These are phyloP conservation scores for Clinocottus analis DNA, from an alignment of 2,113 vertebrate genomes.

Conservation along the genomic window DNA sequence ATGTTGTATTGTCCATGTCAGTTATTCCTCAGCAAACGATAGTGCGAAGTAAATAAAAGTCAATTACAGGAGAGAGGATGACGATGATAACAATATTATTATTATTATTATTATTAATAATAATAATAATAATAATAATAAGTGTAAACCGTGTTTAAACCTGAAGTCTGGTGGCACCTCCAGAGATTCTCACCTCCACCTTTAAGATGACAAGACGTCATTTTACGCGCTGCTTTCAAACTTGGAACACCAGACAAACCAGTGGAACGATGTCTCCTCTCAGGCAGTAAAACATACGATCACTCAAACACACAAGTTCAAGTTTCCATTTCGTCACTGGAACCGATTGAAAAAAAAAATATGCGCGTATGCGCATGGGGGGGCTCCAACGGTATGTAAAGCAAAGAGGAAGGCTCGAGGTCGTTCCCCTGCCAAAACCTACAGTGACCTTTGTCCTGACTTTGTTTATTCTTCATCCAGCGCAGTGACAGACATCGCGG, in stretches of 20 bases:
- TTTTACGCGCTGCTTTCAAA: conserved; percentile 21
- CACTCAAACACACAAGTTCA: conserved; percentile 32
- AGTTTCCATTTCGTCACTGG: conserved; percentile 63
- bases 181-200: not conserved
- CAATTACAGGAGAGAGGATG: too few relatives aligned
- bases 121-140: not conserved
- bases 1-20: not conserved
- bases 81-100: not conserved
- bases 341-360: conserved; percentile 52
- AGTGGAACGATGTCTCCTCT: not conserved
- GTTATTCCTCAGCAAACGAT: not conserved
- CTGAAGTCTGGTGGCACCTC: not conserved
- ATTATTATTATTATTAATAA: too few relatives aligned
- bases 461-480: conserved; percentile 83
- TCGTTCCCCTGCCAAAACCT: conserved; percentile 70
- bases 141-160: not conserved
- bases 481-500: conserved; percentile 79
- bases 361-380: not conserved
- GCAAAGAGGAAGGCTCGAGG: conserved; percentile 46
- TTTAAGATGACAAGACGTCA: conserved; percentile 10
- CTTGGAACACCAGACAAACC: conserved; percentile 26
- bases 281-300: conserved; percentile 41
- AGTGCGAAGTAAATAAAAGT: not conserved
- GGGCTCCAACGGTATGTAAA: conserved; percentile 46
- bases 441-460: conserved; percentile 80